A percentile compares a stretch with the other conserved stretches of the same genome.
phyloP scores from a whole-genome alignment of 2,113 vertebrate genomes.

The Mormoops blainvillei region DNA sequence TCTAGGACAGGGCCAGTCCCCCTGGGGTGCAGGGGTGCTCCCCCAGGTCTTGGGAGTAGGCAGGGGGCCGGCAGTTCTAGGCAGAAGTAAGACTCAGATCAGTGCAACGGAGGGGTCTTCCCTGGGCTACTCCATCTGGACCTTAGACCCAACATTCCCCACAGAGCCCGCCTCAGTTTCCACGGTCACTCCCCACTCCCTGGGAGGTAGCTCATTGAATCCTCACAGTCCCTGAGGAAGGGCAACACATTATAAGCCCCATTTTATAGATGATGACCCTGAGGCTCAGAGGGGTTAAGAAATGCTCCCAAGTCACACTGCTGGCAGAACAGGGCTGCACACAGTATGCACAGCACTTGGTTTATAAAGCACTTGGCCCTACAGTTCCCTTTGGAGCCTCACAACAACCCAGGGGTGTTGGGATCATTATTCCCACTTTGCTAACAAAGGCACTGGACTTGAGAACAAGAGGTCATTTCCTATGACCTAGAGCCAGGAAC shows the following conservation, averaged over 20 bases:
- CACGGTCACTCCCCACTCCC: background rate
- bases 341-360: background rate
- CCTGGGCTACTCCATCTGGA: background rate
- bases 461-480: background rate
- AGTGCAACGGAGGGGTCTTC: background rate
- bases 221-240: background rate
- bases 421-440: background rate
- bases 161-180: background rate
- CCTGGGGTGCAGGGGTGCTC: background rate
- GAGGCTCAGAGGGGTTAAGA: background rate
- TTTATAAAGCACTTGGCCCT: background rate
- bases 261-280: background rate
- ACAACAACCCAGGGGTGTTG: background rate
- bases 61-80: background rate
- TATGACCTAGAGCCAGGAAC: background rate
- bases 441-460: background rate
- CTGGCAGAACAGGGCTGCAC: background rate
- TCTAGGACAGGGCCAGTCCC: background rate
- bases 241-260: background rate
- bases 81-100: background rate
- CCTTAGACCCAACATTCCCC: background rate
- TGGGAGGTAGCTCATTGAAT: background rate
- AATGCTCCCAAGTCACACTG: rapidly evolving
- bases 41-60: background rate
- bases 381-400: background rate